Conservation (phyloP, 2,888 invertebrate genomes). For the Tenthredo livida region DNA sequence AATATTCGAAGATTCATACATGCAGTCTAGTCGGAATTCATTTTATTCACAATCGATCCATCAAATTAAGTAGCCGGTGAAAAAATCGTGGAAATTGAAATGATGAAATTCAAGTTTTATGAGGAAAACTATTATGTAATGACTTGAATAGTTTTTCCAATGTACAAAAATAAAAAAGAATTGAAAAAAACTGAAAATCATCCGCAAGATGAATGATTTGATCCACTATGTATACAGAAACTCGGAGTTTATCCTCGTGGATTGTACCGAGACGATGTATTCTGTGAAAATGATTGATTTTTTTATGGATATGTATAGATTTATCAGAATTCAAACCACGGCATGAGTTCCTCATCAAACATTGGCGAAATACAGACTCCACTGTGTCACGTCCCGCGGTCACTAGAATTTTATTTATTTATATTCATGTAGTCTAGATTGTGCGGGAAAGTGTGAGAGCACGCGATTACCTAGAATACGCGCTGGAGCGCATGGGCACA, state of each 20-base stretch:
- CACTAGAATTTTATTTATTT: neutral
- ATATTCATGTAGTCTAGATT: constrained; percentile 23
- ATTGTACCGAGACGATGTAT: neutral
- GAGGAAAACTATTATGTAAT: too few relatives aligned
- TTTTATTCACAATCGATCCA: neutral
- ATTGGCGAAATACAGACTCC: neutral
- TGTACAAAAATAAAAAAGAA: too few relatives aligned
- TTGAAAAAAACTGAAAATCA: neutral
- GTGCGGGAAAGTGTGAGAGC: constrained; percentile 5
- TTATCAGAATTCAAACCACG: neutral
- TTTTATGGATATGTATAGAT: neutral
- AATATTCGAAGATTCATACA: neutral
- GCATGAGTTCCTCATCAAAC: neutral
- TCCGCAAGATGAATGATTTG: neutral
- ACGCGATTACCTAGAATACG: constrained; percentile 26
- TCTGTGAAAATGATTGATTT: neutral
- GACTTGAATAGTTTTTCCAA: too few relatives aligned
- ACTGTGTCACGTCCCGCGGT: constrained; percentile 14
- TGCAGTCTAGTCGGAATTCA: too few relatives aligned
- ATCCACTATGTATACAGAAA: neutral
- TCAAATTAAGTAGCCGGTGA: too few relatives aligned
- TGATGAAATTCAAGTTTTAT: neutral
- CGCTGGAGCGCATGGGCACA: neutral
- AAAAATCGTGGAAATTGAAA: too few relatives aligned
- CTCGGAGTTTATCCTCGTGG: neutral